phyloP scores from a whole-genome alignment of 30 jellyfish, hydroid and myxozoan genomes.

The Rhopilema esculentum region DNA sequence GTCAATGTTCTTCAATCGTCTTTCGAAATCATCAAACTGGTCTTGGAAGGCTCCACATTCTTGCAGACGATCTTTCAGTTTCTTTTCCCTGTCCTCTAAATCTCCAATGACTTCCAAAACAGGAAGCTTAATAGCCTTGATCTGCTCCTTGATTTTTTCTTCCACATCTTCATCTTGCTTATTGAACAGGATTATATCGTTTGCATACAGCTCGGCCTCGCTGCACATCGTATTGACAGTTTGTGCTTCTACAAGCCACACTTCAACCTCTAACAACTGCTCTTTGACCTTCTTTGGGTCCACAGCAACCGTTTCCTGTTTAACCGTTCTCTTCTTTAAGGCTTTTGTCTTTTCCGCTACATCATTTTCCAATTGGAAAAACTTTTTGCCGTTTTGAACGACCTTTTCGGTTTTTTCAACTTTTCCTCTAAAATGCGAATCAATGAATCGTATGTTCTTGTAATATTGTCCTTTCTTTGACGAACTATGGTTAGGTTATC shows the following conservation, averaged over 20 bases:
- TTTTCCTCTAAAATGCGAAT: slow-evolving; percentile 58
- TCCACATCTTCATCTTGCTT: slow-evolving; percentile 79
- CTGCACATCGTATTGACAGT: slow-evolving; percentile 68
- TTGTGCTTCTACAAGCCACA: slow-evolving; percentile 82
- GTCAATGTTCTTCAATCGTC: slow-evolving; percentile 85
- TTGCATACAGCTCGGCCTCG: slow-evolving; percentile 91
- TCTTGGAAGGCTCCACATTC: slow-evolving; percentile 99
- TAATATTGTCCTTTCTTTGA: slow-evolving; percentile 75
- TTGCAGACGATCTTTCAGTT: slow-evolving; percentile 81
- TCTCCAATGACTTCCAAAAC: slow-evolving; percentile 55
- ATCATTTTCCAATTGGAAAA: slow-evolving; percentile 56
- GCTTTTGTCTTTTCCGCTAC: slow-evolving; percentile 76
- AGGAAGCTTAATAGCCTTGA: slow-evolving; percentile 62
- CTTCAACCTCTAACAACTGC: slow-evolving; percentile 89
- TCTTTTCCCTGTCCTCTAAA: slow-evolving; percentile 84
- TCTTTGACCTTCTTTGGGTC: slow-evolving; percentile 92
- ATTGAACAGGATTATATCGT: slow-evolving; percentile 56
- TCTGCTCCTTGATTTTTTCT: slow-evolving; percentile 54
- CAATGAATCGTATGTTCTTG: slow-evolving; percentile 57
- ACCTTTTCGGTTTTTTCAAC: slow-evolving; percentile 76
- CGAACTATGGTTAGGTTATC: slow-evolving; percentile 81
- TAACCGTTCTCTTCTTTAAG: slow-evolving; percentile 47
- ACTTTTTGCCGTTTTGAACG: slow-evolving; percentile 49
- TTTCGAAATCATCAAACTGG: slow-evolving; percentile 90
- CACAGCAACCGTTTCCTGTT: slow-evolving; percentile 92